Percentiles rank a stretch among this genome's conserved stretches.
These are phyloP conservation scores for Mallotus villosus DNA, from an alignment of 2,797 vertebrate genomes.

Conservation along the genomic window DNA sequence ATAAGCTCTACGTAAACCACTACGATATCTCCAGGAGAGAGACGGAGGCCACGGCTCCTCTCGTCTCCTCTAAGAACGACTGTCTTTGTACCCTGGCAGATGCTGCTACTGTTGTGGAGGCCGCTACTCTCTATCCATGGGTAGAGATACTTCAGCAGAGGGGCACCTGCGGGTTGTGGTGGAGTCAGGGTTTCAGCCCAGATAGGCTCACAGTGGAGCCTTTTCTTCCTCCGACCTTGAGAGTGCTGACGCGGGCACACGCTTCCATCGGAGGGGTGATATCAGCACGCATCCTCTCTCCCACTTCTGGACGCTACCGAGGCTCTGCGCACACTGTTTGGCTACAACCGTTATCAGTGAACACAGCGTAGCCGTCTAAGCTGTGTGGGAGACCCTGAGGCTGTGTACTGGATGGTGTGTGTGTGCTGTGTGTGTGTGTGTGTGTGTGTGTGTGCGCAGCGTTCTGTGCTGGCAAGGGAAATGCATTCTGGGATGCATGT, in stretches of 20 bases:
- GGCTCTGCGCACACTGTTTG: not conserved
- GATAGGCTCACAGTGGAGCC: not conserved
- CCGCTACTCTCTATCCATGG: not conserved
- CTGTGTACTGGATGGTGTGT: not conserved
- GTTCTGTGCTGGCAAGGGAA: too few species aligned
- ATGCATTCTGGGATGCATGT: too few species aligned
- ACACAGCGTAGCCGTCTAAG: too few species aligned
- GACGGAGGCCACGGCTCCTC: not conserved
- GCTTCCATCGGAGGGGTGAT: not conserved
- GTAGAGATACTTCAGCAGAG: not conserved
- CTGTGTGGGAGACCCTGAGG: not conserved
- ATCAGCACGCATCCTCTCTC: not conserved
- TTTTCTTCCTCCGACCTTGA: not conserved
- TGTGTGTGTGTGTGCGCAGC: not conserved
- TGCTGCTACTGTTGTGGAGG: not conserved
- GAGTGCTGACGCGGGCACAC: too few species aligned
- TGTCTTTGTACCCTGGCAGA: not conserved
- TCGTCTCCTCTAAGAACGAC: not conserved
- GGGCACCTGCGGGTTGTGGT: not conserved
- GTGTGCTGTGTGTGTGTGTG: conserved; percentile 1
- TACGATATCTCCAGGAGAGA: not conserved
- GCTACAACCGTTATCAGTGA: too few species aligned
- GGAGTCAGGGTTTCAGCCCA: not conserved
- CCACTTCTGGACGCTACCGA: too few species aligned
- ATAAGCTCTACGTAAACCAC: not conserved